Evolutionary conservation across 2,797 vertebrate genomes (phyloP).

Genomic region (Potorous gilbertii): DNA sequence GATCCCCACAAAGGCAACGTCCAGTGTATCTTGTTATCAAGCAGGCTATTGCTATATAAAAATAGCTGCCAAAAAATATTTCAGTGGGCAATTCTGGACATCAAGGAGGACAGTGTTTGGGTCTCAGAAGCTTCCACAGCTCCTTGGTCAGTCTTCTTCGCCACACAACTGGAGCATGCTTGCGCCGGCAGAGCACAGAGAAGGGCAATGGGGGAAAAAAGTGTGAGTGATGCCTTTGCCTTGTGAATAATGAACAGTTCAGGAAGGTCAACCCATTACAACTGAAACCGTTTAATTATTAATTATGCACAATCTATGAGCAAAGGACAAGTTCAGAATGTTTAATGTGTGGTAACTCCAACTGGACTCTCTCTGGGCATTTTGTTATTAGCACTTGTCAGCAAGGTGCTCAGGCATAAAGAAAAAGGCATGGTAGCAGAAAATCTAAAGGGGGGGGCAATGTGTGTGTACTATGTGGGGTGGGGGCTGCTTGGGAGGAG

Average conservation of each 20-base stretch:
- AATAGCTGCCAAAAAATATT: conserved; percentile 27
- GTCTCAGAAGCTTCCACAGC: conserved; percentile 79
- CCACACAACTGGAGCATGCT: conserved; percentile 80
- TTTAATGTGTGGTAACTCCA: conserved; percentile 88
- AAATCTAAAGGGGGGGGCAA: conserved; percentile 64
- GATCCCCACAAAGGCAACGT: not conserved
- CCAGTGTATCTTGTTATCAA: not conserved
- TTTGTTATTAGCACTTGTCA: conserved; percentile 92
- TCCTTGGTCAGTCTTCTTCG: conserved; percentile 86
- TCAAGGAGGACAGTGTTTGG: conserved; percentile 58
- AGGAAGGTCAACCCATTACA: conserved; percentile 97
- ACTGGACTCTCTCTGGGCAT: conserved; percentile 86
- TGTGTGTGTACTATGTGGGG: conserved; percentile 18
- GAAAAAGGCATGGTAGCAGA: conserved; percentile 81
- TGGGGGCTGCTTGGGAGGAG: conserved; percentile 17
- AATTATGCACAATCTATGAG: conserved; percentile 96
- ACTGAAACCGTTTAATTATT: conserved; percentile 95
- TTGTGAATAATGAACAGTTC: conserved; percentile 96
- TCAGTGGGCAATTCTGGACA: conserved; percentile 24
- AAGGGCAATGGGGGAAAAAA: conserved; percentile 87
- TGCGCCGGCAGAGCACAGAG: conserved; percentile 77
- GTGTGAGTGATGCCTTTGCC: conserved; percentile 95
- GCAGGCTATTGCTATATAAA: conserved; percentile 27
- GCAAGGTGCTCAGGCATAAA: conserved; percentile 88
- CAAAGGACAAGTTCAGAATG: conserved; percentile 93